Percentiles rank a stretch among this genome's conserved stretches.
These are phyloP conservation scores for Lacanobia wlatinum DNA, from an alignment of 2,888 invertebrate species.

Conservation along the genomic window DNA sequence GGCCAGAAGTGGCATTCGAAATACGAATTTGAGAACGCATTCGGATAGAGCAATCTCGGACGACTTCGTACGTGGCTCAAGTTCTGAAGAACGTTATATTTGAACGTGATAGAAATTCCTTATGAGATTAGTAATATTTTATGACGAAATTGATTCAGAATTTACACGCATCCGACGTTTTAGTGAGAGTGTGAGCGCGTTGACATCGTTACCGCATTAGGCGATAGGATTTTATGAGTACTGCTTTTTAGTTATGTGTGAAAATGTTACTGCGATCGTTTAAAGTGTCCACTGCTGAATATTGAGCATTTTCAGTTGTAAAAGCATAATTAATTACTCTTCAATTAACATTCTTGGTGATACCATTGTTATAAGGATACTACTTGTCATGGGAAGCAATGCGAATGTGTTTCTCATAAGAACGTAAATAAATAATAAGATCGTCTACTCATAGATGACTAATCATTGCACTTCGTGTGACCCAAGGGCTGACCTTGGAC, in stretches of 20 bases:
- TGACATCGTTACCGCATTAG: constrained; percentile 63
- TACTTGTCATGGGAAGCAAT: background rate
- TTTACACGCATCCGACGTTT: constrained; percentile 70
- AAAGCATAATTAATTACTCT: background rate
- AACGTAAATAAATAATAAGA: background rate
- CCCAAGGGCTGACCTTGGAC: no score
- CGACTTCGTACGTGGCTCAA: constrained; percentile 72
- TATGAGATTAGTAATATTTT: constrained; percentile 78
- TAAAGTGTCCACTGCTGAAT: background rate
- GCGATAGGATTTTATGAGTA: constrained; percentile 34
- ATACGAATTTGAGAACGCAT: constrained; percentile 80
- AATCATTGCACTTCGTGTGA: no score
- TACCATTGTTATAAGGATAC: background rate
- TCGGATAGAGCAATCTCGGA: constrained; percentile 82
- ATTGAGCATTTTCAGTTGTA: background rate
- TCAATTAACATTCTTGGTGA: background rate
- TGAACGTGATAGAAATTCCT: constrained; percentile 83
- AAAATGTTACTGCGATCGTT: background rate
- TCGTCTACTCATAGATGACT: no score
- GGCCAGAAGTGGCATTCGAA: constrained; percentile 68
- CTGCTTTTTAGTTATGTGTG: background rate
- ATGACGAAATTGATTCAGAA: constrained; percentile 75
- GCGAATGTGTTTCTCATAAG: background rate
- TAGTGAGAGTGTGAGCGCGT: constrained; percentile 47
- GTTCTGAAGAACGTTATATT: constrained; percentile 76